These are phyloP conservation scores for Phocides pigmalion DNA, from an alignment of 1,140 invertebrate species.

Conservation along the genomic window DNA sequence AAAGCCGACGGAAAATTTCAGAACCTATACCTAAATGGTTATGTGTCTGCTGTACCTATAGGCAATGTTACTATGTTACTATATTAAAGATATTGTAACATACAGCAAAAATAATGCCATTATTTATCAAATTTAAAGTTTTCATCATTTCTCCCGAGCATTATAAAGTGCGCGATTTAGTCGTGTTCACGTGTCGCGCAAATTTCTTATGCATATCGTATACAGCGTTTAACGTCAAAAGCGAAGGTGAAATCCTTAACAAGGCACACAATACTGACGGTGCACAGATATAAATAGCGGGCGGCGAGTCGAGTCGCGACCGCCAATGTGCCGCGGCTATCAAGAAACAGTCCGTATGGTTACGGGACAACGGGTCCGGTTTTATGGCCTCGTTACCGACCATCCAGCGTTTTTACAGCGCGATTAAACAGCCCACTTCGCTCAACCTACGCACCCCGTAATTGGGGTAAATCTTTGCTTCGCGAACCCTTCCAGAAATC, in stretches of 20 bases:
- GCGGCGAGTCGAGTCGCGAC: neutral
- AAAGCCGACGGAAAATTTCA: no score
- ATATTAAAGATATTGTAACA: no score
- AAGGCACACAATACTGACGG: slow-evolving; percentile 17
- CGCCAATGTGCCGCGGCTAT: slow-evolving; percentile 44
- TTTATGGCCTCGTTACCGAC: slow-evolving; percentile 73
- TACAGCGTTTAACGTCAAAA: slow-evolving; percentile 5
- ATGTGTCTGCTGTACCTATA: no score
- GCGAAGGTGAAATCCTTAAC: slow-evolving; percentile 23
- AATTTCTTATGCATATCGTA: slow-evolving; percentile 16
- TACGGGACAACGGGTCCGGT: slow-evolving; percentile 59
- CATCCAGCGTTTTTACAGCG: slow-evolving; percentile 68
- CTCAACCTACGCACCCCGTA: slow-evolving; percentile 58
- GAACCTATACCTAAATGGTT: no score
- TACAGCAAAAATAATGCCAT: no score
- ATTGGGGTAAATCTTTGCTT: slow-evolving; percentile 74
- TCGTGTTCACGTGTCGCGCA: neutral
- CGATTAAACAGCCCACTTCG: slow-evolving; percentile 65
- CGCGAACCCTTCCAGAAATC: slow-evolving; percentile 37
- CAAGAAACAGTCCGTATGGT: slow-evolving; percentile 55
- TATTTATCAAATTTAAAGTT: no score
- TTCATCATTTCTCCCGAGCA: neutral
- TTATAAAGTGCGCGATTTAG: slow-evolving; percentile 1
- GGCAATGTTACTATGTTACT: no score
- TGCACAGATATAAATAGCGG: slow-evolving; percentile 12